Percentiles rank a stretch among this genome's conserved stretches.
Evolutionary conservation across 2,113 vertebrate species (phyloP).

Genomic region (Pomatorhinus ruficollis): DNA sequence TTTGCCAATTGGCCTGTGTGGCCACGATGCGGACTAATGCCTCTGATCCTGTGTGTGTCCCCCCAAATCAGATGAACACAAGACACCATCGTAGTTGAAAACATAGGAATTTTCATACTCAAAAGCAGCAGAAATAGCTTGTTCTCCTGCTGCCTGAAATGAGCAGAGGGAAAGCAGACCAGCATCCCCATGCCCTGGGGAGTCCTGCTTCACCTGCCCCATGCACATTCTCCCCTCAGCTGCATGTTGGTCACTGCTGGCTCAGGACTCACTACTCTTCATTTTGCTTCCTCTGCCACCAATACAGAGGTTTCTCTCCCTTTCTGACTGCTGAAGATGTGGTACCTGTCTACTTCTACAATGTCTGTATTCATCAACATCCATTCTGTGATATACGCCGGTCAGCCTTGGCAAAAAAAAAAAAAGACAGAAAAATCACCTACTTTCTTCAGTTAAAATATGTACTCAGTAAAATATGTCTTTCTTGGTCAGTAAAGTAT

Average conservation of each 20-base stretch:
- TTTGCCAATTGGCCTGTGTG: not conserved
- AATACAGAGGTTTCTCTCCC: not conserved
- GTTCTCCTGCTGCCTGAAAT: not conserved
- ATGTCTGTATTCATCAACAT: not conserved
- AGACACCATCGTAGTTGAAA: not conserved
- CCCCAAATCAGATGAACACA: not conserved
- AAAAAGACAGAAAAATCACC: not conserved
- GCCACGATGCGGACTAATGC: not conserved
- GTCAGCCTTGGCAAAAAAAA: not conserved
- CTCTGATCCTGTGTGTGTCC: not conserved
- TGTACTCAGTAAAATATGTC: not conserved
- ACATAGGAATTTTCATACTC: not conserved
- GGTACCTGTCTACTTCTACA: not conserved
- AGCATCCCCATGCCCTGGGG: fast-evolving
- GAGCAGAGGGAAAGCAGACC: not conserved
- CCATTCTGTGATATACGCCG: not conserved
- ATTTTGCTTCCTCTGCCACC: not conserved
- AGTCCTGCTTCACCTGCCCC: fast-evolving
- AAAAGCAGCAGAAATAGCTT: not conserved
- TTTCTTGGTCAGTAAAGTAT: not conserved
- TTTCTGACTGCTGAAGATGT: not conserved
- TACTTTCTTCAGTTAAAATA: not conserved
- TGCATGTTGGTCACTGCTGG: not conserved
- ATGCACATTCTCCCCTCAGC: not conserved
- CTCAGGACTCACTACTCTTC: not conserved